Evolutionary conservation across 1,140 invertebrate genomes (phyloP).

Genomic region (Saccostrea echinata): DNA sequence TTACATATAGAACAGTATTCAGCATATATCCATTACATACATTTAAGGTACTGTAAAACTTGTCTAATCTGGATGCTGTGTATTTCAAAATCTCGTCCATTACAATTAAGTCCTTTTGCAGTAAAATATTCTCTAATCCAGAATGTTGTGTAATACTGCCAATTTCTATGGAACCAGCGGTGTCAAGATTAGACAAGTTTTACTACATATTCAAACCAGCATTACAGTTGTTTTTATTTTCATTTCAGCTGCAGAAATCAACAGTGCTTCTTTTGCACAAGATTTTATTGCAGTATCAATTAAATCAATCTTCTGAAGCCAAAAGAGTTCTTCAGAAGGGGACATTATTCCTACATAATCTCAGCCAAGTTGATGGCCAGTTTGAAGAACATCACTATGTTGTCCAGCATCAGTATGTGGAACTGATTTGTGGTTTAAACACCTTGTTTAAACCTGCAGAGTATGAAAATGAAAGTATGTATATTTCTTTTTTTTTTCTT

Average conservation of each 20-base stretch:
- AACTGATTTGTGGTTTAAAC: conserved; percentile 3
- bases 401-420: conserved; percentile 18
- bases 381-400: conserved; percentile 36
- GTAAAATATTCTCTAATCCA: no score
- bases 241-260: conserved; percentile 8
- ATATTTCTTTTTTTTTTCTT: no score
- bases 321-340: conserved; percentile 33
- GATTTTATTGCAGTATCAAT: background rate
- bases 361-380: conserved; percentile 21
- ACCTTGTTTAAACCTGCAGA: background rate
- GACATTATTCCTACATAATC: background rate
- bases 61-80: no score
- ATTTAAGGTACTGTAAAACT: no score
- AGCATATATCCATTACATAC: no score
- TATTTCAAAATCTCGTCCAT: no score
- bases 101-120: no score
- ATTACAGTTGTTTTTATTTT: background rate
- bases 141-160: no score
- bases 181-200: no score
- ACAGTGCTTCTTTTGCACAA: conserved; percentile 21
- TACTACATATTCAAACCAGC: no score
- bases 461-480: conserved; percentile 29
- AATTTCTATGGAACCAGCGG: no score
- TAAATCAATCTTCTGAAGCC: background rate
- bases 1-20: no score